These are phyloP conservation scores for Pachycephus smyrnensis DNA, from an alignment of 2,888 invertebrate species.

Conservation along the genomic window DNA sequence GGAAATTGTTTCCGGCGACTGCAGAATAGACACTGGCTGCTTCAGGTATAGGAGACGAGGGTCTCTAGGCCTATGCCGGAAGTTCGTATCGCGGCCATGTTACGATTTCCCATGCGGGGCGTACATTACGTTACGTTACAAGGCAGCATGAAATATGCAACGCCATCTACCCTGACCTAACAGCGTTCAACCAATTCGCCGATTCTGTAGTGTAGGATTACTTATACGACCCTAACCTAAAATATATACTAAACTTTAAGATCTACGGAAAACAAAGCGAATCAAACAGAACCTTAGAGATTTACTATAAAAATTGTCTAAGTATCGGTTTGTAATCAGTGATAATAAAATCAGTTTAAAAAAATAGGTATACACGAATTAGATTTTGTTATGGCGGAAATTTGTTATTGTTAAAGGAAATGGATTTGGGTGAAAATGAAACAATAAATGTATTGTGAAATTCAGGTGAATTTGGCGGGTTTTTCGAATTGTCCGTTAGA, in stretches of 20 bases:
- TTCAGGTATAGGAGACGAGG: not conserved
- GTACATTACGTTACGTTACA: constrained; percentile 55
- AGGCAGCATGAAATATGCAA: constrained; percentile 61
- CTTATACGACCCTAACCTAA: not conserved
- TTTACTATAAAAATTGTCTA: too few relatives aligned
- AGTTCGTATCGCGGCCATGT: constrained; percentile 39
- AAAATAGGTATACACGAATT: too few relatives aligned
- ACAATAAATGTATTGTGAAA: too few relatives aligned
- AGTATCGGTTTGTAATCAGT: too few relatives aligned
- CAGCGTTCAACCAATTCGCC: not conserved
- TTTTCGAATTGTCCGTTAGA: too few relatives aligned
- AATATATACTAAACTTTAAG: not conserved
- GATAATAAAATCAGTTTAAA: too few relatives aligned
- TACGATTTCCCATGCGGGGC: constrained; percentile 63
- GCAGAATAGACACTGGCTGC: not conserved
- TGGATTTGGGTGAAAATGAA: too few relatives aligned
- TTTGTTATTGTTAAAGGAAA: too few relatives aligned
- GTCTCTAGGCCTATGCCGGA: not conserved
- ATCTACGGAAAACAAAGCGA: not conserved
- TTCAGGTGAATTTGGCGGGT: too few relatives aligned
- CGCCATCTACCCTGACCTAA: constrained; percentile 46
- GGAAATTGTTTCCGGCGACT: not conserved
- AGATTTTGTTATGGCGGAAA: too few relatives aligned
- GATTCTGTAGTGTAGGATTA: not conserved
- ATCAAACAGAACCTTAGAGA: not conserved